Evolutionary conservation across 2,888 invertebrate genomes (phyloP).

Genomic region (Gandaritis pyraliata): DNA sequence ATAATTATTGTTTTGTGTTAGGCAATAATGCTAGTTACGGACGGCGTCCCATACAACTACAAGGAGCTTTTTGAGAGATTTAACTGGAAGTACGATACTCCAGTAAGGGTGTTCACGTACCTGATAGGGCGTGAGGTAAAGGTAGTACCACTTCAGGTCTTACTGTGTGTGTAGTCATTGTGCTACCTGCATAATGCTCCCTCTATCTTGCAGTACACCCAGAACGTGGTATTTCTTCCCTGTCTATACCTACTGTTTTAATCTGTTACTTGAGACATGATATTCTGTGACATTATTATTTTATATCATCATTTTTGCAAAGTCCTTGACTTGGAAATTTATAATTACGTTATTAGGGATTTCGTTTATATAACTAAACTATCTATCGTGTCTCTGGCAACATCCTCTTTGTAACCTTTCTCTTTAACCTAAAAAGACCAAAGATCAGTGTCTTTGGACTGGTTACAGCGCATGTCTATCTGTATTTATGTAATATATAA

Average conservation of each 20-base stretch:
- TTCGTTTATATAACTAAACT: too few relatives aligned
- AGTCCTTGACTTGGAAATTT: not conserved
- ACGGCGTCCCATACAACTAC: conserved; percentile 97
- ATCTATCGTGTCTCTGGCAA: conserved; percentile 22
- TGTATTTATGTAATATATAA: conserved; percentile 26
- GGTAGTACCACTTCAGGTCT: conserved; percentile 85
- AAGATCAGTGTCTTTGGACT: conserved; percentile 19
- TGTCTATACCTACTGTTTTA: conserved; percentile 45
- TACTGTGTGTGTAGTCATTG: conserved; percentile 84
- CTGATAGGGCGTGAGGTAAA: conserved; percentile 95
- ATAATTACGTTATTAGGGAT: too few relatives aligned
- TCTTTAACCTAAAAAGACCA: conserved; percentile 8
- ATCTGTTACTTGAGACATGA: conserved; percentile 34
- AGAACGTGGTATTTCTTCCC: conserved; percentile 77
- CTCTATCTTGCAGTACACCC: conserved; percentile 76
- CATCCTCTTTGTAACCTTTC: conserved; percentile 22
- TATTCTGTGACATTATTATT: not conserved
- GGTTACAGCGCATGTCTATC: conserved; percentile 26
- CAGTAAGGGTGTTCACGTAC: conserved; percentile 98
- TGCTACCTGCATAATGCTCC: conserved; percentile 82
- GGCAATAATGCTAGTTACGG: conserved; percentile 99
- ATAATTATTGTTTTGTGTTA: conserved; percentile 67
- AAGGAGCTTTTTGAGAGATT: conserved; percentile 95
- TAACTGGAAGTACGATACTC: conserved; percentile 92
- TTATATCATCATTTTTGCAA: not conserved